Conservation (phyloP, 2,113 vertebrate genomes). For the Sinocyclocheilus anophthalmus region DNA sequence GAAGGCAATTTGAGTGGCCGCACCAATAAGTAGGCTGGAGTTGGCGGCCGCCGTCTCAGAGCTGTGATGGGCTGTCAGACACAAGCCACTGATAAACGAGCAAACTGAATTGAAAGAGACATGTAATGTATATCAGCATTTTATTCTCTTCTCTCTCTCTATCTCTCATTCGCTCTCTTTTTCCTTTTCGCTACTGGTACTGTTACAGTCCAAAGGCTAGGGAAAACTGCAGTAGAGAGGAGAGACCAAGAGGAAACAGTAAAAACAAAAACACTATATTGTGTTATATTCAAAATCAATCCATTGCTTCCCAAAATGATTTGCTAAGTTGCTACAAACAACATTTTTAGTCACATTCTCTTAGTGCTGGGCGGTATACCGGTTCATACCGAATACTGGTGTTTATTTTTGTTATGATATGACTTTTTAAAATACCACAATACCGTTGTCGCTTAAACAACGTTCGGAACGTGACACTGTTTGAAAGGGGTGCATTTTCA, state of each 20-base stretch:
- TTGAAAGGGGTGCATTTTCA: no score
- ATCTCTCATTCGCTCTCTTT: conserved; percentile 48
- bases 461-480: no score
- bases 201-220: conserved; percentile 28
- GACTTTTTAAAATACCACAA: no score
- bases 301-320: not conserved
- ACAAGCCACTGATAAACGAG: conserved; percentile 74
- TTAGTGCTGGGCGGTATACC: no score
- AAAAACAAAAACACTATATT: not conserved
- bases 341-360: not conserved
- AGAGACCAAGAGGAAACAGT: not conserved
- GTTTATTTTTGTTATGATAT: no score
- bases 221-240: not conserved
- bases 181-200: conserved; percentile 16
- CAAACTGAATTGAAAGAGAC: conserved; percentile 78
- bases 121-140: conserved; percentile 80
- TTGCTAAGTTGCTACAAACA: not conserved
- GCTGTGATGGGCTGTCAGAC: conserved; percentile 78
- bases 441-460: no score
- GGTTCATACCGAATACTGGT: no score
- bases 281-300: conserved; percentile 8
- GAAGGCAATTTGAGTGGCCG: conserved; percentile 72
- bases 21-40: conserved; percentile 64
- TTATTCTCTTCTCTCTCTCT: conserved; percentile 62
- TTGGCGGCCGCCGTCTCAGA: conserved; percentile 66